Evolutionary conservation across 2,888 invertebrate genomes (phyloP), one percentile per base, ranked within the genome.

Genomic region (Mechanitis mazaeus): DNA sequence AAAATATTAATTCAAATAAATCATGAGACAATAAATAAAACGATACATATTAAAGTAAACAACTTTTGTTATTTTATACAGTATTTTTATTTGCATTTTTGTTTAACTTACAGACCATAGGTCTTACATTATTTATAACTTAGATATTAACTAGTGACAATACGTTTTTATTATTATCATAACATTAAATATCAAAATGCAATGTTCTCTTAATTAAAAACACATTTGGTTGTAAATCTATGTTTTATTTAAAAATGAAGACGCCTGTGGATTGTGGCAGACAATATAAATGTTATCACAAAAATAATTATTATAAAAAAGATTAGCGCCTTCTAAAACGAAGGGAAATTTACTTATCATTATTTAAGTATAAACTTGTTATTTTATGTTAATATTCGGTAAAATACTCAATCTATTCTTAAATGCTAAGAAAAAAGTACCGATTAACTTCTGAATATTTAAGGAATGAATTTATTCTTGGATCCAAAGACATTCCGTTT

Each of bases 41-140:
- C 70, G 64, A 68, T 50, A 35, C 38, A 54, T 60, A 47, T 46
- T 65, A 55, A 55, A 68, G 55, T 67, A 66, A 54, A 57, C 57
- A 64, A 65, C 55, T 62, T 66, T 70, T 69, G 6, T 68, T 67
- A 66, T 70, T 70, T 71, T 70, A 73, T 64, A 65, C 42, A 42
- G 3, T 70, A 68, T 72, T 72, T 65, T 61, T 75, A 74, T 72
- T 70, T 71, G 65, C 71, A 71, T 80, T 78, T 66, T 68, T 66
- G 68, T 74, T 73, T 77, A 77, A 75, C 83, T 85, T 86, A 85
- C 72, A 87, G 88, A 88, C 87, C 88, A 89, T 60, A 77, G 87
- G 87, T 87, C 89, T 85, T 88, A 87, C 88, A 67, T 65, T 64
- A 68, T 69, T 56, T 65, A 60, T 67, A 71, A 67, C 68, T 70